Conservation (phyloP, 1,140 invertebrate species). For the Saccostrea cuccullata region DNA sequence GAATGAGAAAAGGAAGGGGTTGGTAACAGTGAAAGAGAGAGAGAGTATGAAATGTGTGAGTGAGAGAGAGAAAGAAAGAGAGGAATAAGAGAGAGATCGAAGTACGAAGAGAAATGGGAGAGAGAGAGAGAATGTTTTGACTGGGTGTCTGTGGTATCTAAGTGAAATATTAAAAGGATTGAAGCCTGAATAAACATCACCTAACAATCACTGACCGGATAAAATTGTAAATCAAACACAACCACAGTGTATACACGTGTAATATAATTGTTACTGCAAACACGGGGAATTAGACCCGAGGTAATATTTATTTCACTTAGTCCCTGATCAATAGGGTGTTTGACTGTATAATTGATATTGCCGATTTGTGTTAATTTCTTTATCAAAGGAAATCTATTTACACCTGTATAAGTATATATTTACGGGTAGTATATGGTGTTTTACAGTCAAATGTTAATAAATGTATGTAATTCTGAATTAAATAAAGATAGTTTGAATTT, state of each 20-base stretch:
- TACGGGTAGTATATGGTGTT: neutral
- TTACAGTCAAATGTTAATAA: too few relatives aligned
- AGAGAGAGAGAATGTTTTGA: too few relatives aligned
- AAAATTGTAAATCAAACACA: neutral
- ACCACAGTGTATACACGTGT: neutral
- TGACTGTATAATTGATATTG: neutral
- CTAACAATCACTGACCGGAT: neutral
- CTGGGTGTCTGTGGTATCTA: neutral
- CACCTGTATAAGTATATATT: too few relatives aligned
- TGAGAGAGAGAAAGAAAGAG: neutral
- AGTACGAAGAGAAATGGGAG: neutral
- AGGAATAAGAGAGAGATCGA: neutral
- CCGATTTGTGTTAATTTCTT: neutral
- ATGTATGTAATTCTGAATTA: neutral
- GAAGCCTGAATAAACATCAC: neutral
- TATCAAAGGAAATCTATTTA: neutral
- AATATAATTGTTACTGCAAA: neutral
- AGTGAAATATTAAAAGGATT: conserved; percentile 10
- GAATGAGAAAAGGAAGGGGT: too few relatives aligned
- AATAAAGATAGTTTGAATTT: neutral
- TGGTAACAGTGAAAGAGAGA: too few relatives aligned
- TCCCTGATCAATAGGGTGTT: neutral
- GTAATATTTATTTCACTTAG: neutral
- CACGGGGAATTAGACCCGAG: neutral
- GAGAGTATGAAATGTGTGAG: too few relatives aligned